Evolutionary conservation across 2,888 invertebrate genomes (phyloP), one percentile per base, ranked within the genome.

Genomic region (Mesopsocus fuscifrons): DNA sequence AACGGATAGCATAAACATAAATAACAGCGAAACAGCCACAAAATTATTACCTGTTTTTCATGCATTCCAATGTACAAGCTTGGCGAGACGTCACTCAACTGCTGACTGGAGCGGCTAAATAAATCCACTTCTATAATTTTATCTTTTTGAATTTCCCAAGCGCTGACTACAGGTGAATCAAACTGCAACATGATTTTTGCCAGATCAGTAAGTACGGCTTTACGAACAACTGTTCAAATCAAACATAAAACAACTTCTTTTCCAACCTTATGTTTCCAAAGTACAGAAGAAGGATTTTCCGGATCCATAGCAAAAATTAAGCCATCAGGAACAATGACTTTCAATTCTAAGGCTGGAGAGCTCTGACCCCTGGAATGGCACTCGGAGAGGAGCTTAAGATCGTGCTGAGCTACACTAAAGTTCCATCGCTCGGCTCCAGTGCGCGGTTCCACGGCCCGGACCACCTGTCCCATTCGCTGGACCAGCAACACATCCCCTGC

Each of bases 401-500:
- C 80, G 59, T 91, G 87, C 50, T 83, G 78, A 0, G 83, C 89
- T 17, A 94, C 92, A 59, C 89, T 91, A 59, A 91, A 94, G 66
- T 94, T 94, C 94, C 94, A 94, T 56, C 89, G 81, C 65, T 95
- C 94, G 34, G 64, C 60, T 2, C 95, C 94, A 8, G 77, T 74
- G 42, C 79, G 68, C 0, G 89, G 81, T 56, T 94, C 92, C 3
- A 91, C 71, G 3, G 94, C 94, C 42, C 94, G 67, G 11, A 95
- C 82, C 5, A 84, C 89, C 60, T 83, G 84, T 2, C 87, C 83
- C 52, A 75, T 77, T 23, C 89, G 69, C 49, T 82, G 73, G 42
- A 97, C 62, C 13, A 95, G 71, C 30, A 95, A 61, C 20, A 91
- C 68, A 41, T 53, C 53, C 2, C 52, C 57, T 45, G 56, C 58